Base-by-base conservation (phyloP, 2,888 invertebrate genomes). In the Ophioninae sp. region DNA sequence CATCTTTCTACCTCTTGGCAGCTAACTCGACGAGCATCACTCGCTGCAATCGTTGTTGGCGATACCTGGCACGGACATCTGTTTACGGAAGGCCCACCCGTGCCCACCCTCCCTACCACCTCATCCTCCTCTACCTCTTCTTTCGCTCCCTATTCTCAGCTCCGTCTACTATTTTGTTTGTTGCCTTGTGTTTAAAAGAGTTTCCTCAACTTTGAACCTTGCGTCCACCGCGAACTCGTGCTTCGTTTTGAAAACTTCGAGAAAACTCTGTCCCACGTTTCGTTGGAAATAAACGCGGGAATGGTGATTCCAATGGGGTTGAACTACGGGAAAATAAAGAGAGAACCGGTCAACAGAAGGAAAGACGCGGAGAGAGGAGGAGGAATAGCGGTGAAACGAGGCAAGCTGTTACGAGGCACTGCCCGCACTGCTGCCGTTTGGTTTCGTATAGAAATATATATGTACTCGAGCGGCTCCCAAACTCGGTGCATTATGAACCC, bases 61-160 rank as follows among this genome's bases (percentile, higher is more conserved):
- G 78, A 81, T 84, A 78, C 83, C 64, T 77, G 77, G 79, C 82
- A 79, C 84, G 84, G 84, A 84, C 86, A 83, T 86, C 85, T 86
- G 83, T 82, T 82, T 84, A 85, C 85, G 79, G 63, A 56, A 67
- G 65, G 56, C 73, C 64, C 69, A 73, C 81, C 78, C 83, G 78
- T n/a, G n/a, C n/a, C n/a, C n/a, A n/a, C n/a, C n/a, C n/a, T n/a
- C n/a, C n/a, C n/a, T n/a, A n/a, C n/a, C n/a, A n/a, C n/a, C n/a
- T n/a, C n/a, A n/a, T n/a, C n/a, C 74, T 67, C 71, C 68, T 13
- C 13, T 13, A 75, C 75, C 78, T 81, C 78, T 30, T 30, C 30
- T 30, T 30, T 81, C 83, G 78, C 74, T 67, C 74, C 68, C 51
- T 51, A 51, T 81, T 78, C 78, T 81, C 78, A 61, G 81, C 71